Evolutionary conservation across 2,888 invertebrate species (phyloP).

Genomic region (Habrosyne pyritoides): DNA sequence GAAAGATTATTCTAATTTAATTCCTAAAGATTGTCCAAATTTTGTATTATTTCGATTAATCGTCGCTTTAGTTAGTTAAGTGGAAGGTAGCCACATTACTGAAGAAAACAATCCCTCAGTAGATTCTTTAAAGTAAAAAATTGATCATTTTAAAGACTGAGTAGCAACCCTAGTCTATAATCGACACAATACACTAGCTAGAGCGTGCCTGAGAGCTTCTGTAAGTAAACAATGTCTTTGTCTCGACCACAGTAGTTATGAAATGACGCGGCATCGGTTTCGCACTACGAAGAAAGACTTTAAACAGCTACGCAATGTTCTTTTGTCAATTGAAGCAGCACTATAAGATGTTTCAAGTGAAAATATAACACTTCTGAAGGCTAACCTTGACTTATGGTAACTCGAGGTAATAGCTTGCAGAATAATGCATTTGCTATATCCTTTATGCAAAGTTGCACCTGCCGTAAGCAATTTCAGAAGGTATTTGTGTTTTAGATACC

Average conservation of each 20-base stretch:
- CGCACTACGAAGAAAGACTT: constrained; percentile 37
- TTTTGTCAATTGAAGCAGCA: constrained; percentile 13
- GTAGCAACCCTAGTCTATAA: constrained; percentile 20
- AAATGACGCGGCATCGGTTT: constrained; percentile 44
- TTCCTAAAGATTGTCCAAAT: too few relatives aligned
- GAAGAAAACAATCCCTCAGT: too few relatives aligned
- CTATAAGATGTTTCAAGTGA: background rate
- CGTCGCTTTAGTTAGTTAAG: too few relatives aligned
- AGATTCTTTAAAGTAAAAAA: too few relatives aligned
- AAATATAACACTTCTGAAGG: background rate
- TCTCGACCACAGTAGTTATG: constrained; percentile 36
- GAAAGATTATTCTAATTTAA: too few relatives aligned
- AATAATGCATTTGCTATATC: too few relatives aligned
- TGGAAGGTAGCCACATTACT: too few relatives aligned
- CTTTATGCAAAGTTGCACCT: too few relatives aligned
- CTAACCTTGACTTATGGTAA: background rate
- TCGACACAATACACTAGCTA: constrained; percentile 23
- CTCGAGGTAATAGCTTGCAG: background rate
- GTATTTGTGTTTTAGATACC: too few relatives aligned
- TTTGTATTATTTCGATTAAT: too few relatives aligned
- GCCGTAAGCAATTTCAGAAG: too few relatives aligned
- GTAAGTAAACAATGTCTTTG: constrained; percentile 66
- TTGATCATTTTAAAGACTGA: background rate
- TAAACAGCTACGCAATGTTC: constrained; percentile 15
- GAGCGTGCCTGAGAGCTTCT: constrained; percentile 24